Conservation (phyloP, 2,797 vertebrate genomes). For the Girardinus metallicus region DNA sequence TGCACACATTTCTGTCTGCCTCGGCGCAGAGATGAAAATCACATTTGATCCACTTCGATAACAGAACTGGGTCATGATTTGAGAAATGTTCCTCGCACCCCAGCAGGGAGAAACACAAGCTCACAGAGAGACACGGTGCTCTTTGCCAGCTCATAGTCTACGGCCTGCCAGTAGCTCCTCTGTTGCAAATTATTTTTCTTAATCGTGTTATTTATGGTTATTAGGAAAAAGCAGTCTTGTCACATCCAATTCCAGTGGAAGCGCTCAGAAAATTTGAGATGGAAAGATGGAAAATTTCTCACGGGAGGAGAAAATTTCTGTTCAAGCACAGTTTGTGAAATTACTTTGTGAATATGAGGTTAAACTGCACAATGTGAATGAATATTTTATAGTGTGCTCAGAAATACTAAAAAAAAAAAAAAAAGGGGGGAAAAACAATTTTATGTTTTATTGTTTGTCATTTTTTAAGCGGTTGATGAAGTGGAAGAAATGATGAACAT, state of each 20-base stretch:
- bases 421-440: background rate
- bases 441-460: background rate
- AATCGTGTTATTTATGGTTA: constrained; percentile 76
- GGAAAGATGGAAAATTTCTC: no score
- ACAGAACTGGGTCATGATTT: constrained; percentile 76
- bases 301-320: constrained; percentile 25
- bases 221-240: constrained; percentile 60
- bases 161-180: constrained; percentile 63
- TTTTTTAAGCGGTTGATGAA: background rate
- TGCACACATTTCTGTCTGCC: constrained; percentile 53
- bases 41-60: constrained; percentile 73
- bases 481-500: background rate
- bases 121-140: constrained; percentile 25
- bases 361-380: background rate
- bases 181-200: constrained; percentile 69
- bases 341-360: constrained; percentile 25
- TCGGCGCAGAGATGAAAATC: constrained; percentile 58
- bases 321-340: constrained; percentile 33
- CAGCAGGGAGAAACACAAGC: constrained; percentile 49
- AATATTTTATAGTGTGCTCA: background rate
- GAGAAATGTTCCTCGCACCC: constrained; percentile 69
- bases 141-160: constrained; percentile 56
- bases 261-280: constrained; percentile 17
- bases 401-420: background rate
- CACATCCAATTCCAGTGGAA: constrained; percentile 44